Evolutionary conservation across 2,113 vertebrate genomes (phyloP).

Genomic region (Suricata suricatta): DNA sequence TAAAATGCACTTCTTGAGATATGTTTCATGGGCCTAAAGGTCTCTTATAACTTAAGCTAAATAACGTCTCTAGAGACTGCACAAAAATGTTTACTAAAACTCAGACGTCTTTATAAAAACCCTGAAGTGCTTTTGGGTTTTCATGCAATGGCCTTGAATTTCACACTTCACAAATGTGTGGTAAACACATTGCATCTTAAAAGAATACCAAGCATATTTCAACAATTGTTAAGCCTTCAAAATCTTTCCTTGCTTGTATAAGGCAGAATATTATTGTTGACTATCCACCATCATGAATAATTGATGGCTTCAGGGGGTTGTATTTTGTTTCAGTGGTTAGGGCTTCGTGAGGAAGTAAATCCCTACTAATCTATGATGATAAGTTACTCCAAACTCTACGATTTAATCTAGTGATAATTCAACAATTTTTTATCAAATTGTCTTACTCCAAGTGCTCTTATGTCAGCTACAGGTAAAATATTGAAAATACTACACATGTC

Average conservation of each 20-base stretch:
- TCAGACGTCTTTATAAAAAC: slow-evolving; percentile 52
- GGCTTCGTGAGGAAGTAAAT: not conserved
- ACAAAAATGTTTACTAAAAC: slow-evolving; percentile 64
- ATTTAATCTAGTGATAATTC: not conserved
- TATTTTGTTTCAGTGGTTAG: not conserved
- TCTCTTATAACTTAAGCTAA: slow-evolving; percentile 64
- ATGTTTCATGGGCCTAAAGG: slow-evolving; percentile 48
- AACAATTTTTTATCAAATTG: not conserved
- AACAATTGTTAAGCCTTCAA: slow-evolving; percentile 29
- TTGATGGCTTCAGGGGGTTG: not conserved
- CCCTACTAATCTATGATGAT: not conserved
- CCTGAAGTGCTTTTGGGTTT: slow-evolving; percentile 51
- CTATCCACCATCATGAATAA: not conserved
- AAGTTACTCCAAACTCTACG: not conserved
- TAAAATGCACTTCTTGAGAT: slow-evolving; percentile 42
- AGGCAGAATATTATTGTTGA: not conserved
- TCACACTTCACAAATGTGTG: slow-evolving; percentile 43
- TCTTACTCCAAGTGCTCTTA: not conserved
- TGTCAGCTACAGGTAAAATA: not conserved
- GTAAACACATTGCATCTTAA: slow-evolving; percentile 45
- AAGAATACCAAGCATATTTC: slow-evolving; percentile 23
- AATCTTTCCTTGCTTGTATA: not conserved
- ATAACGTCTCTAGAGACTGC: slow-evolving; percentile 50
- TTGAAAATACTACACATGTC: not conserved
- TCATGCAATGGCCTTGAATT: slow-evolving; percentile 39